Evolutionary conservation across 2,797 vertebrate species (phyloP), one percentile per base, ranked within the genome.

Genomic region (Rhinogobio ventralis): DNA sequence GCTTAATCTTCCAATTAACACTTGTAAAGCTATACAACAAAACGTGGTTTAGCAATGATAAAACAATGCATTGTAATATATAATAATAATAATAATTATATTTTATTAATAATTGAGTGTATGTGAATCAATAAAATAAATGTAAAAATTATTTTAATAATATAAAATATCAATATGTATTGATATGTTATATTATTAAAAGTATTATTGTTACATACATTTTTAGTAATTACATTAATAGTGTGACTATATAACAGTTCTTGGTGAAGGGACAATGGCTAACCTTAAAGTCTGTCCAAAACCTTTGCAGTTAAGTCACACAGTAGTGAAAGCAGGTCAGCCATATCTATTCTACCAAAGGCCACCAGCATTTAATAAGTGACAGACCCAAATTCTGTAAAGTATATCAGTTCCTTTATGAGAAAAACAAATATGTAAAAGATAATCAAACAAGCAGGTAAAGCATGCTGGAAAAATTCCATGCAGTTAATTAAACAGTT

Each of bases 241-340:
- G 46, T 49, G 46, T 49, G 46, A 49, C 1, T 45, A 13, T 46
- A 49, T 49, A 49, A 42, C 8, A 10, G 86, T 90, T 83, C 87
- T 92, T 83, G 86, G 90, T 89, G 88, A 93, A 91, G 92, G 89
- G 88, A 89, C 88, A 93, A 92, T 91, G 81, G 82, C 66, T 85
- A 86, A 84, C 20, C 73, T 78, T 78, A 46, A 20, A 76, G 75
- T 90, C 86, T 80, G 88, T 82, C 85, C 45, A 84, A 85, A 28
- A 7, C 5, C 66, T 88, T 39, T 55, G 62, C 84, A 36, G 66
- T 85, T 88, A 89, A 79, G 15, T 49, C 81, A 89, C 30, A 86
- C 57, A 73, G 64, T 81, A 88, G 91, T 92, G 79, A 94, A 90
- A 7, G 0, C 67, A 60, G 88, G 88, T 91, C 85, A 93, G 84